Evolutionary conservation across 2,113 vertebrate genomes (phyloP), one percentile per base, ranked within the genome.

Genomic region (Piaya cayana): DNA sequence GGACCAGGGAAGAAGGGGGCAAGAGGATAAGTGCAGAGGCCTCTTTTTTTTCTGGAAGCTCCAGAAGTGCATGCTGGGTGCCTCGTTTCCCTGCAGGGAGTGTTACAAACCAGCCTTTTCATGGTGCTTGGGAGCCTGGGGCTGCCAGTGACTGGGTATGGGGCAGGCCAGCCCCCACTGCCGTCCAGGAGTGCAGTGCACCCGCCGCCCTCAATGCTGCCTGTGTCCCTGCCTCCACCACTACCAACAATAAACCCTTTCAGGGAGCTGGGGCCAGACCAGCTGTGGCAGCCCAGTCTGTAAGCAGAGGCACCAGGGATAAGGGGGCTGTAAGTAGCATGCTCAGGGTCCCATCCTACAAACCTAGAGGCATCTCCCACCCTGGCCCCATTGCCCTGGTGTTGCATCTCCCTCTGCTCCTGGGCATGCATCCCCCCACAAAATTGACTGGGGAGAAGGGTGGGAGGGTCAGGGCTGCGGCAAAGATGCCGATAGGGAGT

Each of bases 191-290:
- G 74, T 22, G 2, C 0, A 8, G 65, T 26, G 18, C 90, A 82
- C 53, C 45, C 34, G 1, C 37, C 2, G 3, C 64, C 45, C 70
- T 97, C 96, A 93, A n/a, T 86, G 90, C 93, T 3, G 19, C 53
- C 67, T 39, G 87, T 84, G 82, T 93, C 89, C 77, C 69, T 21
- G 39, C 77, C 43, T n/a, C 39, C 1, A 1, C 8, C 15, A 1
- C 42, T 2, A 7, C 45, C 27, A 4, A 96, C 95, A 97, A 90
- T 47, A 90, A 80, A 64, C 50, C 75, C 89, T 95, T 96, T 96
- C 91, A 96, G 88, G 32, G 36, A 47, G n/a, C 75, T 5, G 9
- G 42, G 25, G 56, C 21, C 77, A 14, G 67, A 65, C 81, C 43
- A 16, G 82, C 53, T 25, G 1, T 4, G 32, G 63, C 29, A 5